These are phyloP conservation scores for Plemyria rubiginata DNA, from an alignment of 2,888 invertebrate species.

Conservation along the genomic window DNA sequence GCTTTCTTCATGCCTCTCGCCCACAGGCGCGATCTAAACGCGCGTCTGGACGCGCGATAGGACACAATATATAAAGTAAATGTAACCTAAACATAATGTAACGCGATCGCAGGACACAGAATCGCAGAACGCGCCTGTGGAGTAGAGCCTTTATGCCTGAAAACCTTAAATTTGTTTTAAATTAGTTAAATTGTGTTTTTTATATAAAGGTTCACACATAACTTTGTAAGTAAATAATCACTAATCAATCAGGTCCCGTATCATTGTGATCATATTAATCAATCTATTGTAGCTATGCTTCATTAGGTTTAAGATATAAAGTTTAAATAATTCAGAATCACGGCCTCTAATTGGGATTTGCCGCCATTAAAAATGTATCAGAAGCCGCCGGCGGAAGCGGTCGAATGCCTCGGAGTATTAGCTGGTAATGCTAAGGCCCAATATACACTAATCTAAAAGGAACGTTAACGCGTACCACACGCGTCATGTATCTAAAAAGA, in stretches of 20 bases:
- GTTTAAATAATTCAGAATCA: slow-evolving; percentile 66
- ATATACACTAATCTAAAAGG: slow-evolving; percentile 3
- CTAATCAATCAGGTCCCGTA: background rate
- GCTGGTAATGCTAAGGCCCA: slow-evolving; percentile 34
- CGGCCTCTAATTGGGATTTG: slow-evolving; percentile 65
- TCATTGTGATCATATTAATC: background rate
- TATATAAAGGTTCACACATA: background rate
- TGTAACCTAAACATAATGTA: too few relatives aligned
- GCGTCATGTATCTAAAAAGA: too few relatives aligned
- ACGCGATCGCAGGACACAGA: too few relatives aligned
- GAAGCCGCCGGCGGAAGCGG: slow-evolving; percentile 70
- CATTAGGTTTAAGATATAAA: slow-evolving; percentile 53
- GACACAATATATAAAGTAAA: too few relatives aligned
- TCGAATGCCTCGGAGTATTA: slow-evolving; percentile 44
- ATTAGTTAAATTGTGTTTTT: too few relatives aligned
- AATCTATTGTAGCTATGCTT: slow-evolving; percentile 17
- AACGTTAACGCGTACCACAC: background rate
- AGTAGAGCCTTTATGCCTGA: too few relatives aligned
- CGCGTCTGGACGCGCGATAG: too few relatives aligned
- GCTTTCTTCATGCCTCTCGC: too few relatives aligned
- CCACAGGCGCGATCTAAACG: too few relatives aligned
- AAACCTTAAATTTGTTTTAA: too few relatives aligned
- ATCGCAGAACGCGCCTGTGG: too few relatives aligned
- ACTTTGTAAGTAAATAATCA: background rate
- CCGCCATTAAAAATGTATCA: slow-evolving; percentile 53